Base-by-base conservation (phyloP, 1,140 invertebrate species). In the Heliconius hewitsoni region DNA sequence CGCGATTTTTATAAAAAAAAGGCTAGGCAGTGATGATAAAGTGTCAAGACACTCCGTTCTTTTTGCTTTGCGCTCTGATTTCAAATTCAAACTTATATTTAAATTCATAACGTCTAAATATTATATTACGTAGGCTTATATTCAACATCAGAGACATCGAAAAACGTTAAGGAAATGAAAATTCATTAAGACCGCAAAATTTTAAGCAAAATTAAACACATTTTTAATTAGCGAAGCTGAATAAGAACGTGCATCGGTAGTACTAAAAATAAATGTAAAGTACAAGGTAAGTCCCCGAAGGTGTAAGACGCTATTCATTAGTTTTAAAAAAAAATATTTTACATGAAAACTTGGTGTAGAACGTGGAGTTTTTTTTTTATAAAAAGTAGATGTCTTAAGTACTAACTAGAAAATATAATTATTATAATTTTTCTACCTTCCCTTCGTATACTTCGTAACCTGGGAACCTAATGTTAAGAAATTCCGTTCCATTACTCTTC, bases 141-240 rank as follows among this genome's bases (percentile, higher is more conserved):
- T 34, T n/a, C 5, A n/a, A 71, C 75, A 18, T 39, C n/a, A 27
- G 75, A 71, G 75, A 77, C 75, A 77, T 74, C 39, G 11, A 74
- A 84, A 85, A 85, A 76, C 60, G 80, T 77, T 86, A 85, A 84
- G 80, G 78, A 84, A 83, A 83, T 74, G 83, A 80, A 83, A 85
- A 50, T 71, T 71, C 60, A 71, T 80, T 81, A 50, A 42, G 66
- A 50, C 46, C 18, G 74, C 46, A 57, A 78, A 19, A 66, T 78
- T 73, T 78, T 66, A 71, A 18, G 52, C 72, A 19, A 80, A 76
- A 76, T 57, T 70, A 72, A 77, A 77, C 71, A 78, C n/a, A 30
- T 30, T 27, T 79, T 79, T 79, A 79, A 79, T 79, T 79, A 79
- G 71, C 73, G 74, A n/a, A 71, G 30, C 57, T 71, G 66, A 70